Evolutionary conservation across 2,888 invertebrate genomes (phyloP).

Genomic region (Hedya salicella): DNA sequence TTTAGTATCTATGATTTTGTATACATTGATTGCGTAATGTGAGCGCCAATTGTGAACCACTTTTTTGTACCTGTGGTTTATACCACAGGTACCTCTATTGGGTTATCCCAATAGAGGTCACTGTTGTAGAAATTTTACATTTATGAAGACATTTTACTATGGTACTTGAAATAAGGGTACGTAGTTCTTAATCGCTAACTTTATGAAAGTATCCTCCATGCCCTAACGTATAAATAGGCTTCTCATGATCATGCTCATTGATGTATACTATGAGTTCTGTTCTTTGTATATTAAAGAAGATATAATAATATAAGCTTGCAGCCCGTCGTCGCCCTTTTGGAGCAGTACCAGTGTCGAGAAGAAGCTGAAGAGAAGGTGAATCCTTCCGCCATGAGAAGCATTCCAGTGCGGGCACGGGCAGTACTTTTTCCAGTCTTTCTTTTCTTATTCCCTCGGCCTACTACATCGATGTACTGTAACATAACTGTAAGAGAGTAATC

Average conservation of each 20-base stretch:
- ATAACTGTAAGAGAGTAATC: constrained; percentile 11
- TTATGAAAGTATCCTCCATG: not conserved
- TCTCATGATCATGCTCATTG: constrained; percentile 14
- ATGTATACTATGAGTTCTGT: constrained; percentile 2
- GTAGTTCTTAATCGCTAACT: constrained; percentile 2
- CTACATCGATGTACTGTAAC: constrained; percentile 7
- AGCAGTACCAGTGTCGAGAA: constrained; percentile 23
- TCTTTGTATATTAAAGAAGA: constrained; percentile 11
- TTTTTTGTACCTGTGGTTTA: no score
- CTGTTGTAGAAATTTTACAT: no score
- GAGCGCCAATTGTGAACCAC: no score
- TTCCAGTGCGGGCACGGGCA: not conserved
- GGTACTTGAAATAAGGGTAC: no score
- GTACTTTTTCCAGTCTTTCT: not conserved
- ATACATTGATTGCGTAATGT: no score
- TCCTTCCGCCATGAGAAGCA: constrained; percentile 15
- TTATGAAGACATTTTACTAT: no score
- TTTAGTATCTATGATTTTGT: no score
- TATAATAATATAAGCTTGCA: constrained; percentile 22
- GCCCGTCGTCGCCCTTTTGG: constrained; percentile 1
- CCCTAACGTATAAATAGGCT: constrained; percentile 9
- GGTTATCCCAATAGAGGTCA: no score
- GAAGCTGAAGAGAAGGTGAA: constrained; percentile 11
- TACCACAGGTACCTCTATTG: no score
- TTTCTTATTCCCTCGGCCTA: not conserved